Evolutionary conservation across 2,888 invertebrate genomes (phyloP), one percentile per base, ranked within the genome.

Genomic region (Eledone cirrhosa): DNA sequence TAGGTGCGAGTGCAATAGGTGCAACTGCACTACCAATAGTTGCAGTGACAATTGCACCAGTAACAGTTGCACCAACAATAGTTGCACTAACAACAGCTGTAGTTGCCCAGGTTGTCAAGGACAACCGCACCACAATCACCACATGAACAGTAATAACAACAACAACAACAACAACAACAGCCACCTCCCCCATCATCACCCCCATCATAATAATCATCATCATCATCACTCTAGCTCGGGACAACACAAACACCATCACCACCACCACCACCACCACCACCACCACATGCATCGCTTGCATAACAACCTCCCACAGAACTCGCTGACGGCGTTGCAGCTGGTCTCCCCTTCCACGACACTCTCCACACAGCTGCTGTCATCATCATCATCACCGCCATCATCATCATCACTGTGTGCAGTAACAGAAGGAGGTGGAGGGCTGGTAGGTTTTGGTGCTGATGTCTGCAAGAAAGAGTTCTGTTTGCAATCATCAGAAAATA

Each of bases 391-490:
- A 0, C 11, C 41, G 11, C 11, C 41, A 11, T 41, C 11, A 11
- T 2, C 41, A 11, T 41, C 33, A 8, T 41, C 41, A 11, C 0
- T 3, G 41, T 41, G 41, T 41, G 41, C 8, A 41, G 41, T 41
- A 0, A 41, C 41, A 41, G 41, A 41, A 5, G 41, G 41, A 41
- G 41, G 41, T 5, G 41, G 41, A 41, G 41, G 41, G 41, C 41
- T 41, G 41, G 11, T 41, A 11, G 41, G 41, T 5, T 41, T 41
- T 11, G 41, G 41, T 11, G 41, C 41, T 31, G 24, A 31, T 1
- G 14, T 29, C 33, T 72, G 72, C 72, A 72, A 72, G 72, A 72
- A 72, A 41, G 72, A 72, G 31, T n/a, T 72, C 33, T 33, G 31
- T 14, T 33, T n/a, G n/a, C 72, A 29, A 4, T 33, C 19, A 22